Evolutionary conservation across 2,797 vertebrate species (phyloP).

Genomic region (Trachurus trachurus): DNA sequence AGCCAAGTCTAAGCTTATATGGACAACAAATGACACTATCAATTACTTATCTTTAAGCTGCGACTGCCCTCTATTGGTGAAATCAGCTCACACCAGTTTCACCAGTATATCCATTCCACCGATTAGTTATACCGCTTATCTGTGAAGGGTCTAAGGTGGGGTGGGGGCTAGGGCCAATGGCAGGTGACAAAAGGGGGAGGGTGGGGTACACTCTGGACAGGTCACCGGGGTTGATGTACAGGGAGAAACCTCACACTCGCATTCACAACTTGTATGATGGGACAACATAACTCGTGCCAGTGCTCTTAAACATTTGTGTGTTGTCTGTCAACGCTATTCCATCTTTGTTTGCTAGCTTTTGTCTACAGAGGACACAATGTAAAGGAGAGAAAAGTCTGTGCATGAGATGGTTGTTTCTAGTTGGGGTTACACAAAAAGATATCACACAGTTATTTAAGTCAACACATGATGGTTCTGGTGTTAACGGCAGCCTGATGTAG

Average conservation of each 20-base stretch:
- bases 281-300: neutral
- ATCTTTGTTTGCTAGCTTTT: neutral
- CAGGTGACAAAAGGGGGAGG: too few species aligned
- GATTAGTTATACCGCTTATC: too few species aligned
- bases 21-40: constrained; percentile 4
- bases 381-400: neutral
- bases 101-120: neutral
- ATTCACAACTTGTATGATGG: neutral
- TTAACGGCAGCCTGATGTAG: constrained; percentile 6
- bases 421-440: neutral
- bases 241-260: too few species aligned
- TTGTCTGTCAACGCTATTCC: neutral
- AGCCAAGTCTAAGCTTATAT: neutral
- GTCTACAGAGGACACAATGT: neutral
- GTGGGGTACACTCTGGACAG: too few species aligned
- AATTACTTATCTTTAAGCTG: constrained; percentile 23
- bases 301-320: neutral
- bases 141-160: too few species aligned
- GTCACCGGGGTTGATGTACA: too few species aligned
- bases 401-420: accelerated
- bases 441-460: neutral
- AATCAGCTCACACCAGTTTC: constrained; percentile 3
- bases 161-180: too few species aligned
- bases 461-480: neutral
- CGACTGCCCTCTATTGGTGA: constrained; percentile 75